phyloP scores from a whole-genome alignment of 2,113 vertebrate genomes.

The Falco punctatus region DNA sequence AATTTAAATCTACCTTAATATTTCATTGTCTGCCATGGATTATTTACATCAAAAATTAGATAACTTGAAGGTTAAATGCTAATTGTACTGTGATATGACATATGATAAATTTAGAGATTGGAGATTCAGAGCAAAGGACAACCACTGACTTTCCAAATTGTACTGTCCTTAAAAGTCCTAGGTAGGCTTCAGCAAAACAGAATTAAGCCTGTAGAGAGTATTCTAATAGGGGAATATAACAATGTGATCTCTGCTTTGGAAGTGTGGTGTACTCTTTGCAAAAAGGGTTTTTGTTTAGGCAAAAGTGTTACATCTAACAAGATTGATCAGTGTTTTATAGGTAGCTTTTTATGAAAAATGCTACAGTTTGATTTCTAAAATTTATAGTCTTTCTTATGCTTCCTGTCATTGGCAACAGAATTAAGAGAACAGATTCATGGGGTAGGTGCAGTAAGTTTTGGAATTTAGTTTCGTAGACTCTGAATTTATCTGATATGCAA shows the following conservation, averaged over 20 bases:
- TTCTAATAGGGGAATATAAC: neutral
- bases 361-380: neutral
- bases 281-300: neutral
- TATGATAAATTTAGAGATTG: neutral
- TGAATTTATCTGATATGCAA: neutral
- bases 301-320: neutral
- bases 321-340: neutral
- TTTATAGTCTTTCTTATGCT: neutral
- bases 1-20: neutral
- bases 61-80: neutral
- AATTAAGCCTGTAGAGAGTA: neutral
- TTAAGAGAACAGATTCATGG: neutral
- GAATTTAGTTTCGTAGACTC: neutral
- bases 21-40: neutral
- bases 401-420: neutral
- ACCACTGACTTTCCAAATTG: neutral
- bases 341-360: neutral
- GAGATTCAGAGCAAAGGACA: slow-evolving; percentile 5
- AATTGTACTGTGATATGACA: neutral
- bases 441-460: neutral
- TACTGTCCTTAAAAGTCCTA: neutral
- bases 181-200: neutral
- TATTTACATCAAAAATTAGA: neutral
- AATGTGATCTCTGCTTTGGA: neutral
- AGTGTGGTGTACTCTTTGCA: neutral